Conservation (phyloP, 2,888 invertebrate genomes). For the Apamea monoglypha region DNA sequence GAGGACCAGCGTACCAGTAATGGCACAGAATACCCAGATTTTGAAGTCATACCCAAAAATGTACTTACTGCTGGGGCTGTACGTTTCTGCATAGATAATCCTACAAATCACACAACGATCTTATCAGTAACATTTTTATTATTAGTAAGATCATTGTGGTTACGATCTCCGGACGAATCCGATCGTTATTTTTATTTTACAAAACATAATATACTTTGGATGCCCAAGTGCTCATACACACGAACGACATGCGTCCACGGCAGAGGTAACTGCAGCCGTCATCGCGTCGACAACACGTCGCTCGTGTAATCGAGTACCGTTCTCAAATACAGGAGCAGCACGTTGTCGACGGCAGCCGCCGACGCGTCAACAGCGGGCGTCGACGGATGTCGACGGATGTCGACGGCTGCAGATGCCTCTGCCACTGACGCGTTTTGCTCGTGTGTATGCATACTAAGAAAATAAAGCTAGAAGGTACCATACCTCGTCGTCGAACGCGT, state of each 20-base stretch:
- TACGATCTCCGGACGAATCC: neutral
- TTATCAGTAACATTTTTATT: neutral
- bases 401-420: neutral
- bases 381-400: no score
- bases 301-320: no score
- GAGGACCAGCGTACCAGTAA: neutral
- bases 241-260: no score
- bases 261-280: no score
- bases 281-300: no score
- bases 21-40: no score
- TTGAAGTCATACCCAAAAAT: neutral
- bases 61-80: neutral
- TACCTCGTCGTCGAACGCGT: constrained; percentile 89
- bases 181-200: neutral
- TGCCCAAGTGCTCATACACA: neutral
- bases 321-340: neutral
- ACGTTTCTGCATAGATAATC: neutral
- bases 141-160: neutral
- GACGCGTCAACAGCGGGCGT: no score
- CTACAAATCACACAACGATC: neutral
- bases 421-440: neutral
- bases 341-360: neutral
- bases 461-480: constrained; percentile 28
- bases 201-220: neutral
- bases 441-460: neutral